Conservation (phyloP, 2,888 invertebrate species). For the Drosophila melanosoma region DNA sequence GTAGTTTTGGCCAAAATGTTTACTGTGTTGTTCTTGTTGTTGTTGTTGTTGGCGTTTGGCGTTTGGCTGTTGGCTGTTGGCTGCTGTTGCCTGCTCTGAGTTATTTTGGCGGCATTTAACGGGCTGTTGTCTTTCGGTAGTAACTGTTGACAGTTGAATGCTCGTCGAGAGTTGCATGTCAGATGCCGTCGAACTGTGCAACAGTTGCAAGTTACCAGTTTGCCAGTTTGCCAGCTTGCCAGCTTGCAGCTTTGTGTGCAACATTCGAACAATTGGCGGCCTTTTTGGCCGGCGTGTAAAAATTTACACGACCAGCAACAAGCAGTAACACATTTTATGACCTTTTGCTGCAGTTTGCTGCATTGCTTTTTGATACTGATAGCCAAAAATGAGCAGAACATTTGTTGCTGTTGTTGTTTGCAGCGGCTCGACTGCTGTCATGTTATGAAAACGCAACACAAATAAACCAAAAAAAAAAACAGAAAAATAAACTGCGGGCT, state of each 20-base stretch:
- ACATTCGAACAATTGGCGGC: conserved; percentile 70
- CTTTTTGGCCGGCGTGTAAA: conserved; percentile 74
- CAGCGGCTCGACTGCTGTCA: conserved; percentile 52
- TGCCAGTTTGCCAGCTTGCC: conserved; percentile 25
- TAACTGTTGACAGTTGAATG: conserved; percentile 84
- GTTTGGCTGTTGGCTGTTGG: conserved; percentile 25
- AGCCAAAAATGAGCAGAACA: conserved; percentile 72
- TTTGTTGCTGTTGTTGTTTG: conserved; percentile 39
- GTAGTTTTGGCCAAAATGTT: conserved; percentile 75
- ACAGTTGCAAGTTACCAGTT: conserved; percentile 40
- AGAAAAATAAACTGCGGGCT: conserved; percentile 59
- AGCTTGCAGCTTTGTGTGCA: conserved; percentile 21
- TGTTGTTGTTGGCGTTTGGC: neutral
- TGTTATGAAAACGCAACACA: conserved; percentile 71
- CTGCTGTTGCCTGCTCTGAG: conserved; percentile 53
- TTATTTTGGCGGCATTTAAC: conserved; percentile 79
- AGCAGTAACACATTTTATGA: conserved; percentile 75
- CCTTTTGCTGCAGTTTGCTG: conserved; percentile 71
- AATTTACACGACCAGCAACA: conserved; percentile 76
- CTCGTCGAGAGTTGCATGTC: conserved; percentile 82
- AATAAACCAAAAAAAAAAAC: conserved; percentile 18
- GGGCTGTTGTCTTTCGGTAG: conserved; percentile 77
- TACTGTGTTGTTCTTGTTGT: conserved; percentile 26
- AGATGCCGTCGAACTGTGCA: conserved; percentile 57
- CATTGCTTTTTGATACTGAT: conserved; percentile 66